Conservation (phyloP, 2,113 vertebrate genomes). For the Grammomys surdaster region DNA sequence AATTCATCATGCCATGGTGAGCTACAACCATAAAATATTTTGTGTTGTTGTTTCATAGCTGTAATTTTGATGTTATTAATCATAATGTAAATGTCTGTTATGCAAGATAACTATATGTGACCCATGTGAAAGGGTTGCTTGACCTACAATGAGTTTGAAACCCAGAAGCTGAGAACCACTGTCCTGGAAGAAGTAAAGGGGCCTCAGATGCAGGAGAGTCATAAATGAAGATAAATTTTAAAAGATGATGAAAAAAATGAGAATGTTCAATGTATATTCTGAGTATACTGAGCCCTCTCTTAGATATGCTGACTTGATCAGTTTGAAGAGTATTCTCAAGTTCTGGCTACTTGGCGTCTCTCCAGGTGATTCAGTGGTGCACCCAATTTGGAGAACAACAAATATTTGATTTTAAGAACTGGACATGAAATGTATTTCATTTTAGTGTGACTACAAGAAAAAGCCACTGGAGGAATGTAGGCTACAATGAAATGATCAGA, state of each 20-base stretch:
- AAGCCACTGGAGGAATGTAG: background rate
- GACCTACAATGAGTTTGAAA: background rate
- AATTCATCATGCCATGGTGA: no score
- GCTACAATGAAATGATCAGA: background rate
- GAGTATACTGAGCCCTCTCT: background rate
- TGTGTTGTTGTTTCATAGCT: background rate
- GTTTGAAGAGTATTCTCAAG: background rate
- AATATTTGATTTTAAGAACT: background rate
- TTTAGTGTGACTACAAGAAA: background rate
- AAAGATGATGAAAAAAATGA: background rate
- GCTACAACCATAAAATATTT: background rate
- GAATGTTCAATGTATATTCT: background rate
- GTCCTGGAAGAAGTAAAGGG: background rate
- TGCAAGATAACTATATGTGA: background rate
- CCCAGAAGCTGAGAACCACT: background rate
- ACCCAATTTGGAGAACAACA: background rate
- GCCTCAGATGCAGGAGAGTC: no score
- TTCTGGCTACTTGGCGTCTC: background rate
- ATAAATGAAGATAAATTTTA: background rate
- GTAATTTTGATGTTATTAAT: background rate
- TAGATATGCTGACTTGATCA: background rate
- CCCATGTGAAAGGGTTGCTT: background rate
- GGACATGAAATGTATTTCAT: background rate
- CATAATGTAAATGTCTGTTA: background rate
- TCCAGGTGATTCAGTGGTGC: background rate